Evolutionary conservation across 2,113 vertebrate species (phyloP).

Genomic region (Gymnorhina tibicen): DNA sequence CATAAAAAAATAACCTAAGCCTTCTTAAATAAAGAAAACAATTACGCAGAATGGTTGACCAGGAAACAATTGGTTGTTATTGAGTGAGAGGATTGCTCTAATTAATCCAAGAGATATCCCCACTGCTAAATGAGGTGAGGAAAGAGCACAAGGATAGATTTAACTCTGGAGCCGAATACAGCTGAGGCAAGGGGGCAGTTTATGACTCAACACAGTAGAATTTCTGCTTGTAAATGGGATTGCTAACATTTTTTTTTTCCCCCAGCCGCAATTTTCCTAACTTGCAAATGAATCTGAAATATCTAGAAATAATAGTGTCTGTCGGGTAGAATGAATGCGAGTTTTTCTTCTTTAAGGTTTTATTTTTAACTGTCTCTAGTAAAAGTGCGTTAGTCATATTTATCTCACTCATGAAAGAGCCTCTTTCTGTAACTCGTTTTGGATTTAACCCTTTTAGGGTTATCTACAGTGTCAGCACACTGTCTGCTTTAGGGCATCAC

Average conservation of each 20-base stretch:
- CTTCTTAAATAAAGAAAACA: constrained; percentile 62
- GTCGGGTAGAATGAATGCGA: constrained; percentile 13
- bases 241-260: background rate
- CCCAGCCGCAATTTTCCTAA: constrained; percentile 36
- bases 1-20: constrained; percentile 10
- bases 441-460: constrained; percentile 22
- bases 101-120: constrained; percentile 72
- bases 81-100: constrained; percentile 53
- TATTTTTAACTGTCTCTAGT: constrained; percentile 59
- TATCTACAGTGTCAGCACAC: background rate
- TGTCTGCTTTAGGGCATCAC: background rate
- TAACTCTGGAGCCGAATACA: constrained; percentile 32
- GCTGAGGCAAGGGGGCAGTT: constrained; percentile 59
- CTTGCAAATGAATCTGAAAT: constrained; percentile 53
- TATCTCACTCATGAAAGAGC: constrained; percentile 34
- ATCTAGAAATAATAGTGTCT: constrained; percentile 55
- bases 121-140: constrained; percentile 71
- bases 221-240: constrained; percentile 41
- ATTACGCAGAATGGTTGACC: constrained; percentile 31
- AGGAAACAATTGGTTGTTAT: constrained; percentile 64
- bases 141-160: constrained; percentile 33
- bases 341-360: constrained; percentile 51
- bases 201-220: constrained; percentile 52
- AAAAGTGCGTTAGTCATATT: constrained; percentile 54
- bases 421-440: background rate